These are phyloP conservation scores for cattle (Bos taurus) DNA, from an alignment of 2,113 vertebrate genomes.

Conservation along the genomic window DNA sequence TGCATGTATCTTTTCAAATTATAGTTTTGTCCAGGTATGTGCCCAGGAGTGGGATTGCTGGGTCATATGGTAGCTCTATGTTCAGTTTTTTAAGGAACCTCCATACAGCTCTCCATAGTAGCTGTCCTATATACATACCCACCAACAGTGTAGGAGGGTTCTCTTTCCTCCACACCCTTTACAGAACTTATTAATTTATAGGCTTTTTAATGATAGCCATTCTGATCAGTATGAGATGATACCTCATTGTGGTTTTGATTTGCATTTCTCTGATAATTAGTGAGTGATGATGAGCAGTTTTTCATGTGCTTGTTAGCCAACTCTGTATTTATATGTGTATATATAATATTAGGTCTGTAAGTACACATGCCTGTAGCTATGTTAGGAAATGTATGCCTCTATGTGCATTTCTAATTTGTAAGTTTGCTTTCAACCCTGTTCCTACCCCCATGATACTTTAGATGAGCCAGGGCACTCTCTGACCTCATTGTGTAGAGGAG, in stretches of 20 bases:
- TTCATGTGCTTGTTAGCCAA: background rate
- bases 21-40: background rate
- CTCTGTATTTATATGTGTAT: background rate
- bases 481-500: slow-evolving; percentile 99
- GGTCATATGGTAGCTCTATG: background rate
- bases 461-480: background rate
- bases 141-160: background rate
- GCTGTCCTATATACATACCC: background rate
- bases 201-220: background rate
- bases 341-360: background rate
- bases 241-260: background rate
- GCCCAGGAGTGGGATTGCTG: background rate
- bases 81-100: background rate
- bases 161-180: background rate
- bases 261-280: background rate
- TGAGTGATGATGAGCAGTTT: background rate
- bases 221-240: background rate
- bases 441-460: background rate
- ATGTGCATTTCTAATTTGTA: background rate
- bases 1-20: background rate
- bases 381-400: background rate
- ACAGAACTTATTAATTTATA: background rate
- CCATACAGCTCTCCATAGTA: background rate
- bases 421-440: background rate
- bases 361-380: background rate